Conservation (phyloP, 2,113 vertebrate genomes). For the Indri indri region DNA sequence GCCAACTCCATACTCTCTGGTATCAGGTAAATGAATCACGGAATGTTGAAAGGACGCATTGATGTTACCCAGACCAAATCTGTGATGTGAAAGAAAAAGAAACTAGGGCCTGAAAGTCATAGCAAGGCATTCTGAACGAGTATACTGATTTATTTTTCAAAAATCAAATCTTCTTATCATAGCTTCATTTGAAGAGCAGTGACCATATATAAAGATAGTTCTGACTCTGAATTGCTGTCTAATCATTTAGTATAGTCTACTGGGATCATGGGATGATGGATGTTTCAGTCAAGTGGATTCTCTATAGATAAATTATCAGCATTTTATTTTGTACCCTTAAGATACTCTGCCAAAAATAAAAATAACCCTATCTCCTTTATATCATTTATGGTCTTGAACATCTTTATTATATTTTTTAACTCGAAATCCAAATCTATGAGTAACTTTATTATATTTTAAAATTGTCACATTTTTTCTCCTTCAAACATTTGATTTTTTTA, state of each 20-base stretch:
- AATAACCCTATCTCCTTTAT: background rate
- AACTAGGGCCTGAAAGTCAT: background rate
- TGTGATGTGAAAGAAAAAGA: background rate
- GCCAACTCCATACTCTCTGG: background rate
- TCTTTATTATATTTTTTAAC: background rate
- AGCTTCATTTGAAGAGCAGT: background rate
- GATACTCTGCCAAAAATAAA: background rate
- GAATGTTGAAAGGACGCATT: background rate
- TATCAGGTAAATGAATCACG: background rate
- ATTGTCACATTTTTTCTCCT: background rate
- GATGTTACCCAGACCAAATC: background rate
- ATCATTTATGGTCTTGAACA: background rate
- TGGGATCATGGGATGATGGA: background rate
- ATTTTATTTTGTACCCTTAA: background rate
- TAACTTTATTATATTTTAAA: background rate
- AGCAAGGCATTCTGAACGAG: background rate
- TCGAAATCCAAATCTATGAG: too few relatives aligned
- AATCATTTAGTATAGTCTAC: background rate
- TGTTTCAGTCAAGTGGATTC: background rate
- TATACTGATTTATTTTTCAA: background rate
- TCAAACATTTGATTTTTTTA: background rate
- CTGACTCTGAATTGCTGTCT: background rate
- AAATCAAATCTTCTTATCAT: background rate
- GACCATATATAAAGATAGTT: background rate
- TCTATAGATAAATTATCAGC: background rate